phyloP scores from a whole-genome alignment of 2,113 vertebrate species.

The Upupa epops region DNA sequence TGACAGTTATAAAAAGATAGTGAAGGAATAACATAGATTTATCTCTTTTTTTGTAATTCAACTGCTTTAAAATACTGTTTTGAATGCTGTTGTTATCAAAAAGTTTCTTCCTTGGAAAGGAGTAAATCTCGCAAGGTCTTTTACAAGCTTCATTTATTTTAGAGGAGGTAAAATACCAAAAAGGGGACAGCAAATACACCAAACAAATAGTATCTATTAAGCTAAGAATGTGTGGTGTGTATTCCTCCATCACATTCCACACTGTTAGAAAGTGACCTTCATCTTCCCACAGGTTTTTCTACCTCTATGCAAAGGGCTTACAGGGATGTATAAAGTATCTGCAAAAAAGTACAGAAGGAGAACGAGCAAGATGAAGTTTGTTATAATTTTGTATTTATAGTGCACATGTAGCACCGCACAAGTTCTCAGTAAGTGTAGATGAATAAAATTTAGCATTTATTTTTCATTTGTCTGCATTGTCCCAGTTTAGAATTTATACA shows the following conservation, averaged over 20 bases:
- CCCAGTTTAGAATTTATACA: not conserved
- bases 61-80: constrained; percentile 12
- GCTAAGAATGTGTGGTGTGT: not conserved
- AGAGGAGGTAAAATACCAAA: constrained; percentile 6
- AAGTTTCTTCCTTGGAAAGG: constrained; percentile 41
- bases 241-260: not conserved
- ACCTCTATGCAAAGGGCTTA: not conserved
- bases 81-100: constrained; percentile 19
- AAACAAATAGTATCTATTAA: constrained; percentile 41
- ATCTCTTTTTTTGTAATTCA: constrained; percentile 16
- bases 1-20: constrained; percentile 43
- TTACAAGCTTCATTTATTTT: constrained; percentile 49
- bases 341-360: not conserved
- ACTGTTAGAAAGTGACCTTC: constrained; percentile 11
- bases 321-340: not conserved
- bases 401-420: not conserved
- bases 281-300: not conserved
- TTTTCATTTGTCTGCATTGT: not conserved
- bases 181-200: constrained; percentile 3
- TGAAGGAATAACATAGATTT: constrained; percentile 31
- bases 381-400: not conserved
- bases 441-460: not conserved
- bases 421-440: not conserved
- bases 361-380: not conserved
- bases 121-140: constrained; percentile 30